A percentile compares a stretch with the other conserved stretches of the same genome.
Evolutionary conservation across 2,113 vertebrate genomes (phyloP).

Genomic region (Gambusia holbrooki): DNA sequence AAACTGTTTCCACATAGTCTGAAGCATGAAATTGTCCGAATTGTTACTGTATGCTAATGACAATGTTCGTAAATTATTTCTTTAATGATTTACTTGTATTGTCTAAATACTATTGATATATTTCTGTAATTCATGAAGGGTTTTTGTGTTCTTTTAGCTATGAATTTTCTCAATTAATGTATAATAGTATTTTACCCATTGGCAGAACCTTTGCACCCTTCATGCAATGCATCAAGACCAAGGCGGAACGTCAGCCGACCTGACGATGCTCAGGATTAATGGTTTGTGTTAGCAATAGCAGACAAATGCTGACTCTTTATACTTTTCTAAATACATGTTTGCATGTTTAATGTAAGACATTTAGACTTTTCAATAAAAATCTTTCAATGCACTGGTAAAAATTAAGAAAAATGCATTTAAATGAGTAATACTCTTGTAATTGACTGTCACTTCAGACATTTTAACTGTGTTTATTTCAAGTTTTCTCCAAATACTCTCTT

Average conservation of each 20-base stretch:
- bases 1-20: too few species aligned
- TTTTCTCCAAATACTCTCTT: neutral
- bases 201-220: conserved; percentile 24
- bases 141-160: neutral
- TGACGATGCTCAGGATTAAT: conserved; percentile 19
- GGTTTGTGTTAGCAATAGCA: conserved; percentile 40
- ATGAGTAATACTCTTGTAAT: neutral
- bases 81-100: neutral
- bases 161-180: neutral
- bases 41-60: too few species aligned
- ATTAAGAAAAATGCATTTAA: neutral
- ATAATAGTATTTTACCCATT: neutral
- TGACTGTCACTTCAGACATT: neutral
- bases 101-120: neutral
- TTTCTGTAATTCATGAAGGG: neutral
- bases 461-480: too few species aligned
- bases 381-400: neutral
- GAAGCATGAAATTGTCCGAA: too few species aligned
- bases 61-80: neutral
- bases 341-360: neutral
- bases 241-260: conserved; percentile 17
- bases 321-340: neutral
- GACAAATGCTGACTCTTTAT: neutral
- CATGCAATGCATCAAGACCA: conserved; percentile 25
- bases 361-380: neutral